These are phyloP conservation scores for Drosophila neonasuta DNA, from an alignment of 2,888 invertebrate genomes.

Conservation along the genomic window DNA sequence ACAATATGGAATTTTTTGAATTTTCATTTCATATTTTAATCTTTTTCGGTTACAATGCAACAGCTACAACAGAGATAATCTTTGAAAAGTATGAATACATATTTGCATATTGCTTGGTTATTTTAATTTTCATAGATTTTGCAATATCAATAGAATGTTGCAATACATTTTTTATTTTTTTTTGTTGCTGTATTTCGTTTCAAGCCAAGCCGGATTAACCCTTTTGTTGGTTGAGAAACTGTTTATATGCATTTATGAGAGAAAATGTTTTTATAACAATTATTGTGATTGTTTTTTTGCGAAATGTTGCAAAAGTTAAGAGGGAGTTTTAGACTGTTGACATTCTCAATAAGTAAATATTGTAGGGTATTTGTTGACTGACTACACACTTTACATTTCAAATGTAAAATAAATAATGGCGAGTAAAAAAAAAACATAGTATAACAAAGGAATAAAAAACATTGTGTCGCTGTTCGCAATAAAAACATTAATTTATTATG, in stretches of 20 bases:
- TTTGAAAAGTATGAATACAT: conserved; percentile 18
- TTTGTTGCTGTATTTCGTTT: neutral
- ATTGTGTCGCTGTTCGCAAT: conserved; percentile 27
- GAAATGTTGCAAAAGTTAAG: neutral
- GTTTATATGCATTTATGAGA: conserved; percentile 1
- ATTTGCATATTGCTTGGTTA: conserved; percentile 26
- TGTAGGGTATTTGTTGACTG: too few relatives aligned
- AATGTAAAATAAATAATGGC: conserved; percentile 58
- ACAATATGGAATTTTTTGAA: conserved; percentile 19
- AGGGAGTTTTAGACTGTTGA: neutral
- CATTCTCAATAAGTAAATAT: neutral
- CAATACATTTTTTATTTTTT: conserved; percentile 10
- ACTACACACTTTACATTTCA: conserved; percentile 28
- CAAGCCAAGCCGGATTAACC: conserved; percentile 22
- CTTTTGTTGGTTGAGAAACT: neutral
- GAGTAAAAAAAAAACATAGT: conserved; percentile 10
- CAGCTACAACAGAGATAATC: conserved; percentile 21
- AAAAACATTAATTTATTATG: conserved; percentile 50
- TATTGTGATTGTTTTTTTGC: conserved; percentile 1
- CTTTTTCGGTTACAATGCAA: conserved; percentile 11
- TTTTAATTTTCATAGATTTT: conserved; percentile 9
- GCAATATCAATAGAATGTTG: conserved; percentile 14
- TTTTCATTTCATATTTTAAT: conserved; percentile 12
- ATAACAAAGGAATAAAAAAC: conserved; percentile 23
- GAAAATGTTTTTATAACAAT: conserved; percentile 5